Percentiles rank a stretch among this genome's conserved stretches.
Evolutionary conservation across 2,113 vertebrate species (phyloP).

Genomic region (Bufo gargarizans): DNA sequence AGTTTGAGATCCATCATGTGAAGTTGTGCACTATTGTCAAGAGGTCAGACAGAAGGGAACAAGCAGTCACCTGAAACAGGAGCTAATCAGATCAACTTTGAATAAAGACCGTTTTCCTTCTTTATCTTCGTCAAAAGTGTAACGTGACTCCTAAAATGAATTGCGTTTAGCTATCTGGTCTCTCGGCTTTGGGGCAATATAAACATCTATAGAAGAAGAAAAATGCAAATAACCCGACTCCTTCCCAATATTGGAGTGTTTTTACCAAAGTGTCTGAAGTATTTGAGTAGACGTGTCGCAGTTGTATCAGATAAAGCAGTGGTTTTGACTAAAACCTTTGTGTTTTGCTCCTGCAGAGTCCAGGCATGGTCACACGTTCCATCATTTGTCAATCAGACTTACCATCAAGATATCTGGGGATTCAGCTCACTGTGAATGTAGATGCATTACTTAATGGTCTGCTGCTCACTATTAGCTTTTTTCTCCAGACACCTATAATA

Average conservation of each 20-base stretch:
- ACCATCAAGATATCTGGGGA: conserved; percentile 46
- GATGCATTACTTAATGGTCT: conserved; percentile 55
- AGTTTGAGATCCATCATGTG: conserved; percentile 39
- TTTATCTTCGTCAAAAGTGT: conserved; percentile 34
- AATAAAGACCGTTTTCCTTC: conserved; percentile 32
- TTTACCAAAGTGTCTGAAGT: conserved; percentile 20
- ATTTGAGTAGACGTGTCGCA: conserved; percentile 6
- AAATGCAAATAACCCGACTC: conserved; percentile 31
- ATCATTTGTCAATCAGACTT: conserved; percentile 49
- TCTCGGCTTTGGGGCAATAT: conserved; percentile 52
- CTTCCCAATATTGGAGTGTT: conserved; percentile 36
- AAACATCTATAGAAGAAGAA: conserved; percentile 42
- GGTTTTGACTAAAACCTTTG: conserved; percentile 44
- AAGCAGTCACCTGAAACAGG: conserved; percentile 51
- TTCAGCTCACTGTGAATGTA: conserved; percentile 33
- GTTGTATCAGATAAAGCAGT: conserved; percentile 35
- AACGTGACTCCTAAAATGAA: conserved; percentile 30
- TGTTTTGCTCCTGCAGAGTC: conserved; percentile 25
- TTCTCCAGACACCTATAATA: conserved; percentile 40
- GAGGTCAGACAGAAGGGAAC: conserved; percentile 40
- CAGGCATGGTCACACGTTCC: conserved; percentile 17
- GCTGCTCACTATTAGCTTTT: conserved; percentile 44
- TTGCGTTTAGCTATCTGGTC: background rate
- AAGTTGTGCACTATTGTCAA: conserved; percentile 38
- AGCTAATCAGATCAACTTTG: conserved; percentile 48